These are phyloP conservation scores for Anolis sagrei DNA, from an alignment of 2,113 vertebrate species.

Conservation along the genomic window DNA sequence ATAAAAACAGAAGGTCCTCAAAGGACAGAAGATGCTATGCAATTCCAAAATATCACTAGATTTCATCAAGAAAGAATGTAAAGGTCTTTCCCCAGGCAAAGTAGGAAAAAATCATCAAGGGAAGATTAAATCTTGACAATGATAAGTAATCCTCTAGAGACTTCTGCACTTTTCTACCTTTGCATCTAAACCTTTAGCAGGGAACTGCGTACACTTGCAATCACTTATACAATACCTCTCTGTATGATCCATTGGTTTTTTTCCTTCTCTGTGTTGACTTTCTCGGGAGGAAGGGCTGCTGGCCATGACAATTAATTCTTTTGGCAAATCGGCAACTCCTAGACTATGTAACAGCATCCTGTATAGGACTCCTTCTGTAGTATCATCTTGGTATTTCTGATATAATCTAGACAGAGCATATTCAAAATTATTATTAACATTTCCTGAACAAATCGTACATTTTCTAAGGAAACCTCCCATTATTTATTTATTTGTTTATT, in stretches of 20 bases:
- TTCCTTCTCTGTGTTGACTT: slow-evolving; percentile 57
- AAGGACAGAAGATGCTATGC: background rate
- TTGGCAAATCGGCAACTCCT: slow-evolving; percentile 52
- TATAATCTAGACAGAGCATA: slow-evolving; percentile 67
- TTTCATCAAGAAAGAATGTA: background rate
- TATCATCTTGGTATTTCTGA: slow-evolving; percentile 64
- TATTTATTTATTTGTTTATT: no score
- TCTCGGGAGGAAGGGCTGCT: slow-evolving; percentile 37
- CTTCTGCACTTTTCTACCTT: background rate
- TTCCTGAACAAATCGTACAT: background rate
- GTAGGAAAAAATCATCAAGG: background rate
- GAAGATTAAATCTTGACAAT: background rate
- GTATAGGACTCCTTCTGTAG: slow-evolving; percentile 68
- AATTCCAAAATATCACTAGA: background rate
- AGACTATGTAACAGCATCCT: slow-evolving; percentile 69
- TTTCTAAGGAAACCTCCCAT: background rate
- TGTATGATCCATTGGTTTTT: slow-evolving; percentile 58
- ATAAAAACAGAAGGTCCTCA: background rate
- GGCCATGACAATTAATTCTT: slow-evolving; percentile 32
- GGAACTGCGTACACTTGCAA: slow-evolving; percentile 43
- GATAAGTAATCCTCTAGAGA: background rate
- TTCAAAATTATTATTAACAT: slow-evolving; percentile 15
- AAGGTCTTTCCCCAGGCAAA: slow-evolving; percentile 15
- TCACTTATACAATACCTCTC: slow-evolving; percentile 53
- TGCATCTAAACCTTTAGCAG: slow-evolving; percentile 39